Percentiles rank a stretch among this genome's conserved stretches.
Conservation (phyloP, 2,797 vertebrate genomes). For the Gymnoscopelus microlampas region DNA sequence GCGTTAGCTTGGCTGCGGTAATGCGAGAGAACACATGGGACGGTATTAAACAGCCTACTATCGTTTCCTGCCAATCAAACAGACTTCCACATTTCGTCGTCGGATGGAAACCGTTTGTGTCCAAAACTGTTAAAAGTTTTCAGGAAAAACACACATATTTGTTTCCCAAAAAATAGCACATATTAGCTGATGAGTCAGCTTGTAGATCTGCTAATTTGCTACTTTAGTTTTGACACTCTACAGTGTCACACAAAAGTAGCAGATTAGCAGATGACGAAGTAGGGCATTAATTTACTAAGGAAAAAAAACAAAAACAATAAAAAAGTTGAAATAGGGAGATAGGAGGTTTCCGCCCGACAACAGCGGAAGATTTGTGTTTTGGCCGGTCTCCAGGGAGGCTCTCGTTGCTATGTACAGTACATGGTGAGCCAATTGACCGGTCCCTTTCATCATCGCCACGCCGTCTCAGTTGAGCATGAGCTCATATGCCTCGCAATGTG, state of each 20-base stretch:
- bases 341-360: neutral
- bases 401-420: conserved; percentile 65
- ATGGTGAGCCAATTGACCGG: conserved; percentile 55
- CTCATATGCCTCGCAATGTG: conserved; percentile 66
- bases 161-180: no score
- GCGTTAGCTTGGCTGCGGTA: neutral
- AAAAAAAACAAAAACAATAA: conserved; percentile 28
- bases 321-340: conserved; percentile 25
- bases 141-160: neutral
- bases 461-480: conserved; percentile 65
- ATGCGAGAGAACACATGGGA: no score
- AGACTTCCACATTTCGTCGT: neutral
- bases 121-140: neutral
- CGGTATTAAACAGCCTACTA: no score
- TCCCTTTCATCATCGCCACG: conserved; percentile 63
- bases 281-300: no score
- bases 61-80: neutral
- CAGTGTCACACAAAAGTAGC: no score
- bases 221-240: no score
- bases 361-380: conserved; percentile 41
- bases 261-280: no score
- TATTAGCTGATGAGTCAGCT: no score
- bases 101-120: neutral
- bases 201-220: no score
- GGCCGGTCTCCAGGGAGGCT: conserved; percentile 56